Percentiles rank a stretch among this genome's conserved stretches.
Evolutionary conservation across 2,113 vertebrate genomes (phyloP).

Genomic region (Xyrauchen texanus): DNA sequence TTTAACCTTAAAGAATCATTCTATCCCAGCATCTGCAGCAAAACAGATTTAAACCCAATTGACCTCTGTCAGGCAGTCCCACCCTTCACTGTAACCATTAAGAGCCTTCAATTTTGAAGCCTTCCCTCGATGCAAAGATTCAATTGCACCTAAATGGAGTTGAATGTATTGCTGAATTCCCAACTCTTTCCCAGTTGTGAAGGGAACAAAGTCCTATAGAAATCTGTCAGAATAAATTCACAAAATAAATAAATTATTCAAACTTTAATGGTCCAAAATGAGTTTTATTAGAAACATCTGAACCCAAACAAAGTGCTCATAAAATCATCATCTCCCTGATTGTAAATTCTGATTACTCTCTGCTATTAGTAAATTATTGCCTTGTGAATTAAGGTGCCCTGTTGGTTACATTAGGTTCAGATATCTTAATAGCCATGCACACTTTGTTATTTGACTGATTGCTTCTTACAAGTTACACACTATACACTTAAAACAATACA

Average conservation of each 20-base stretch:
- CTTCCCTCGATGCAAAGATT: slow-evolving; percentile 3
- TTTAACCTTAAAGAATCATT: slow-evolving; percentile 44
- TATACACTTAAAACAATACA: background rate
- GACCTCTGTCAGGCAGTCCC: slow-evolving; percentile 8
- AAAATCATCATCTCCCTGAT: slow-evolving; percentile 44
- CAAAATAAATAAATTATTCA: slow-evolving; percentile 15
- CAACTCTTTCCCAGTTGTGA: background rate
- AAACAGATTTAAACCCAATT: slow-evolving; percentile 36
- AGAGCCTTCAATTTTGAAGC: slow-evolving; percentile 35
- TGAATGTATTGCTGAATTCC: too few species aligned
- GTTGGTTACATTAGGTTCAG: slow-evolving; percentile 18
- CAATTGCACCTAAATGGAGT: too few species aligned
- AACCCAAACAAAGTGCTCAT: slow-evolving; percentile 32
- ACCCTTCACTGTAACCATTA: slow-evolving; percentile 43
- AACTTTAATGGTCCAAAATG: slow-evolving; percentile 15
- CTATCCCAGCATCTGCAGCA: slow-evolving; percentile 17
- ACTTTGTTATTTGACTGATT: slow-evolving; percentile 1
- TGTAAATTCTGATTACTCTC: slow-evolving; percentile 47
- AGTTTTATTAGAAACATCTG: slow-evolving; percentile 47
- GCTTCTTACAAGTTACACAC: background rate
- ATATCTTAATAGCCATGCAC: too few species aligned
- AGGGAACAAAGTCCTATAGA: background rate
- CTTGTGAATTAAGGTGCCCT: slow-evolving; percentile 31
- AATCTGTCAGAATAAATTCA: background rate
- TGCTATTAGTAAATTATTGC: slow-evolving; percentile 35